These are phyloP conservation scores for Hypotaenidia philippensis DNA, from an alignment of 2,797 vertebrate genomes.

Conservation along the genomic window DNA sequence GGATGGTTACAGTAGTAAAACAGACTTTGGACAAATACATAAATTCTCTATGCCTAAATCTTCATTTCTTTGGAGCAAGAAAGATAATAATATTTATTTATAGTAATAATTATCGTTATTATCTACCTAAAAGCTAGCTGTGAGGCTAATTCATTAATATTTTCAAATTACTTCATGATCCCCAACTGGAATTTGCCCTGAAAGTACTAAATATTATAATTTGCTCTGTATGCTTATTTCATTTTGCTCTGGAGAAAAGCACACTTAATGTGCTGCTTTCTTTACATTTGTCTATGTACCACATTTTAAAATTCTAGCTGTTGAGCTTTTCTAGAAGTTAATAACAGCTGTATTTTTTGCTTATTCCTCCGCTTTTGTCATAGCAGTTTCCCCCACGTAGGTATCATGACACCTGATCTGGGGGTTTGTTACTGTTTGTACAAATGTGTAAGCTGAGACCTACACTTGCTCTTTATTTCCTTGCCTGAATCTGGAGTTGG, in stretches of 20 bases:
- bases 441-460: neutral
- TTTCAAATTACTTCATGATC: constrained; percentile 43
- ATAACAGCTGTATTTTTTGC: neutral
- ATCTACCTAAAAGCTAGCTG: constrained; percentile 42
- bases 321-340: neutral
- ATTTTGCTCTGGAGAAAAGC: neutral
- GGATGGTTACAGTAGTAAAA: neutral
- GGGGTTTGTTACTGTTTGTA: neutral
- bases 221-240: constrained; percentile 13
- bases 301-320: neutral
- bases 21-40: neutral
- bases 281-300: neutral
- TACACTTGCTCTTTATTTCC: neutral
- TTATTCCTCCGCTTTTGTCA: neutral
- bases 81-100: constrained; percentile 6
- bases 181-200: constrained; percentile 17
- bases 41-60: neutral
- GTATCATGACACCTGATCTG: neutral
- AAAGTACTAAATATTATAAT: constrained; percentile 27
- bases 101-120: constrained; percentile 22
- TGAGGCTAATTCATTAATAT: constrained; percentile 45
- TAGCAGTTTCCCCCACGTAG: neutral
- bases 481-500: neutral
- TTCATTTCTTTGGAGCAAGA: neutral
- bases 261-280: neutral